These are phyloP conservation scores for Aromia moschata DNA, from an alignment of 2,888 invertebrate genomes.

Conservation along the genomic window DNA sequence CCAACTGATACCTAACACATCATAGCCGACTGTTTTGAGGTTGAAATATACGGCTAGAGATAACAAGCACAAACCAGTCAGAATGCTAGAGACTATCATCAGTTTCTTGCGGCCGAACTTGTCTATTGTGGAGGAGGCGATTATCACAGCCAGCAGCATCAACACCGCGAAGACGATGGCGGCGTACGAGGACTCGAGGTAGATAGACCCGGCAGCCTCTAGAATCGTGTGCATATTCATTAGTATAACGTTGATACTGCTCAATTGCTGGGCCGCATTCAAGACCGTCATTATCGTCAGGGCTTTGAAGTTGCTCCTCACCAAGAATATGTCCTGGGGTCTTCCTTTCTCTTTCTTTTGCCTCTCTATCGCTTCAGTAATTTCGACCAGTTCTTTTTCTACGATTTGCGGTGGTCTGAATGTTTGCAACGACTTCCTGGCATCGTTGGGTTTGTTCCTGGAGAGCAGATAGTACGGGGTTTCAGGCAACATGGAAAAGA, in stretches of 20 bases:
- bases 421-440: slow-evolving; percentile 52
- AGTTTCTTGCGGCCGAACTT: slow-evolving; percentile 57
- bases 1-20: slow-evolving; percentile 42
- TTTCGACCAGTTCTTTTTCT: slow-evolving; percentile 56
- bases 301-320: slow-evolving; percentile 57
- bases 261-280: slow-evolving; percentile 59
- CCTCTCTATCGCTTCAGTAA: slow-evolving; percentile 54
- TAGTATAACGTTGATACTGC: slow-evolving; percentile 58
- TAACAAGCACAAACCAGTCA: slow-evolving; percentile 55
- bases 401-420: slow-evolving; percentile 52
- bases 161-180: slow-evolving; percentile 58
- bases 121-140: slow-evolving; percentile 55
- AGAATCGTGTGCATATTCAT: slow-evolving; percentile 60
- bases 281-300: slow-evolving; percentile 56
- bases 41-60: slow-evolving; percentile 56
- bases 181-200: slow-evolving; percentile 52
- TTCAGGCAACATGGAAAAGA: slow-evolving; percentile 61
- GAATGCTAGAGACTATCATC: slow-evolving; percentile 53
- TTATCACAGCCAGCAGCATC: slow-evolving; percentile 55
- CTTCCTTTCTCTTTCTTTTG: slow-evolving; percentile 56
- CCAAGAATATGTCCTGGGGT: slow-evolving; percentile 54
- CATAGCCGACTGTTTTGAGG: slow-evolving; percentile 47
- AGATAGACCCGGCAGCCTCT: slow-evolving; percentile 53
- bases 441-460: slow-evolving; percentile 52
- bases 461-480: slow-evolving; percentile 58